These are phyloP conservation scores for Papilio glaucus DNA, from an alignment of 1,140 invertebrate genomes.

Conservation along the genomic window DNA sequence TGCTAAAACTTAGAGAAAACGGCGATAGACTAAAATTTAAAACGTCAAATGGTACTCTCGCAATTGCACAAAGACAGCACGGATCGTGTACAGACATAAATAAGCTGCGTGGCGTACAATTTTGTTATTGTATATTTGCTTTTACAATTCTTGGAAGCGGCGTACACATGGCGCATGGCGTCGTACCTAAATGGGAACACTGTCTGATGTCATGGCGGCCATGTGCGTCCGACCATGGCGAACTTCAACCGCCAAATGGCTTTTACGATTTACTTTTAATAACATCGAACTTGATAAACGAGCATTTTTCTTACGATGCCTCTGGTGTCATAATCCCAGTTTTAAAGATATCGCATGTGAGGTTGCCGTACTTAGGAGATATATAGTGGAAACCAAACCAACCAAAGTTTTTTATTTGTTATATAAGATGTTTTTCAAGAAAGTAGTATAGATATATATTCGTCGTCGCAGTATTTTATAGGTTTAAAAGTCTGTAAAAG, in stretches of 20 bases:
- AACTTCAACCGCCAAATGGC: slow-evolving; percentile 29
- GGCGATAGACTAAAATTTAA: not conserved
- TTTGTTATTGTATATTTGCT: slow-evolving; percentile 43
- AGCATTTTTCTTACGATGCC: not conserved
- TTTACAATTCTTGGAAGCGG: slow-evolving; percentile 43
- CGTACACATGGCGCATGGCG: slow-evolving; percentile 27
- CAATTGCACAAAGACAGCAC: not conserved
- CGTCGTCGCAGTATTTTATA: too few species aligned
- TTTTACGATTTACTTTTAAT: slow-evolving; percentile 15
- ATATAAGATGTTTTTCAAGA: too few species aligned
- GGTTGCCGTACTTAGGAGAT: too few species aligned
- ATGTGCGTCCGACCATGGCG: slow-evolving; percentile 34
- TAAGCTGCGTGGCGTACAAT: slow-evolving; percentile 30
- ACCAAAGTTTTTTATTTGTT: too few species aligned
- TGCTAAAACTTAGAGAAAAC: too few species aligned
- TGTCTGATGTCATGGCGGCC: slow-evolving; percentile 43
- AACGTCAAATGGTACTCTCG: not conserved
- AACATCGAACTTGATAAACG: not conserved
- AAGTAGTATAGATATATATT: too few species aligned
- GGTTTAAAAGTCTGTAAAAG: too few species aligned
- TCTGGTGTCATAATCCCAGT: too few species aligned
- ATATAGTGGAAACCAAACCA: too few species aligned
- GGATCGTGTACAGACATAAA: slow-evolving; percentile 24
- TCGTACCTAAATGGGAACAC: slow-evolving; percentile 45
- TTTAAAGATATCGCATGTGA: not conserved